Base-by-base conservation (phyloP, 2,113 vertebrate genomes). In the Rhadina sibilatrix region DNA sequence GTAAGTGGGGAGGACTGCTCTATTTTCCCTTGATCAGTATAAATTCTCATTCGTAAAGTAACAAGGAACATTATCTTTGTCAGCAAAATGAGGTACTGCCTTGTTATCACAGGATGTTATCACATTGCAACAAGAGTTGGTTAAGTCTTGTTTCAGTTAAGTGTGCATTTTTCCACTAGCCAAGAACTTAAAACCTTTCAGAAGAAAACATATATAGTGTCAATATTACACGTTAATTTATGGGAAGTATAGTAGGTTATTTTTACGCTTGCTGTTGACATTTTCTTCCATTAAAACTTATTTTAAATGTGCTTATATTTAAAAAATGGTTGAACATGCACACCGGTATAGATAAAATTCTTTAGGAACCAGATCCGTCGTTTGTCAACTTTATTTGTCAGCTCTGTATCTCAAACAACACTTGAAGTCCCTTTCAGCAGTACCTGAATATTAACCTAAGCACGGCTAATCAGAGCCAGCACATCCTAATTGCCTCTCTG, bases 401-500 rank as follows among this genome's bases (percentile, higher is more conserved):
- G n/a, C 33, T 49, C 31, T 28, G 13, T 2, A 4, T 0, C 42
- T 16, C 24, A 42, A 46, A 35, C 1, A 9, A 23, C 30, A 10
- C 15, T n/a, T 17, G 27, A 0, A 37, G 13, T 6, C 18, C 9
- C 27, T 46, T 35, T 28, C 63, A 56, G 83, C 53, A 21, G 63
- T 4, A 27, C 6, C 40, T 20, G 54, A 10, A 0, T 7, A 49
- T 22, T 2, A 56, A 17, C 33, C 31, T 1, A 22, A 65, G 22
- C 49, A 19, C 31, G 21, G 37, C 16, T 27, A 24, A 31, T 2
- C 54, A 30, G n/a, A 74, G 37, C 2, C 60, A 30, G 74, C 56
- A 33, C 63, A 53, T 5, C 69, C n/a, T 1, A 13, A 24, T 0
- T 5, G 10, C 19, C 4, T 1, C 6, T 35, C 77, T 7, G 31